These are phyloP conservation scores for Carlito syrichta DNA, from an alignment of 2,113 vertebrate species.

Conservation along the genomic window DNA sequence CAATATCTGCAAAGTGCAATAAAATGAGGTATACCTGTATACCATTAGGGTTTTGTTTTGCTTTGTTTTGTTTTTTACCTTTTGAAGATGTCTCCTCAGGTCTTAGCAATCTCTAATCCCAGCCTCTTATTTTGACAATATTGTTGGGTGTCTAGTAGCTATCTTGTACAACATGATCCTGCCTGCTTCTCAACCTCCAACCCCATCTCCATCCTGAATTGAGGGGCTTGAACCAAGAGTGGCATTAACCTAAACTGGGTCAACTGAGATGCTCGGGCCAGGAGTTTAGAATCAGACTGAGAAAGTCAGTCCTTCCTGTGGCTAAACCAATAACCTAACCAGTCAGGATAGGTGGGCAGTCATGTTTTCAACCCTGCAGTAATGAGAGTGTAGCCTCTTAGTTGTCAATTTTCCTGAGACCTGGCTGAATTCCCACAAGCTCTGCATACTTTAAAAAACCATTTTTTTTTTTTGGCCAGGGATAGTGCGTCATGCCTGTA, in stretches of 20 bases:
- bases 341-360: background rate
- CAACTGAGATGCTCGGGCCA: background rate
- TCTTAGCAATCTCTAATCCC: background rate
- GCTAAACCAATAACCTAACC: background rate
- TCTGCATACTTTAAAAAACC: background rate
- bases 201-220: background rate
- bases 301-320: background rate
- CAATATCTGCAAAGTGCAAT: background rate
- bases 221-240: background rate
- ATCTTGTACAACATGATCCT: background rate
- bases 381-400: background rate
- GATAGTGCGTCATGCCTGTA: no score
- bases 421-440: background rate
- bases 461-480: no score
- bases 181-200: background rate
- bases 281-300: background rate
- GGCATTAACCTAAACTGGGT: background rate
- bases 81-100: background rate
- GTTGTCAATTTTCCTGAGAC: background rate
- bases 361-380: background rate
- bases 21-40: background rate
- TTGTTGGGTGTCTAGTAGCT: no score
- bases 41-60: background rate
- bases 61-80: no score
- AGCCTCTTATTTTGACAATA: background rate